A percentile compares a stretch with the other conserved stretches of the same genome.
Evolutionary conservation across 2,888 invertebrate genomes (phyloP).

Genomic region (Dilophus febrilis): DNA sequence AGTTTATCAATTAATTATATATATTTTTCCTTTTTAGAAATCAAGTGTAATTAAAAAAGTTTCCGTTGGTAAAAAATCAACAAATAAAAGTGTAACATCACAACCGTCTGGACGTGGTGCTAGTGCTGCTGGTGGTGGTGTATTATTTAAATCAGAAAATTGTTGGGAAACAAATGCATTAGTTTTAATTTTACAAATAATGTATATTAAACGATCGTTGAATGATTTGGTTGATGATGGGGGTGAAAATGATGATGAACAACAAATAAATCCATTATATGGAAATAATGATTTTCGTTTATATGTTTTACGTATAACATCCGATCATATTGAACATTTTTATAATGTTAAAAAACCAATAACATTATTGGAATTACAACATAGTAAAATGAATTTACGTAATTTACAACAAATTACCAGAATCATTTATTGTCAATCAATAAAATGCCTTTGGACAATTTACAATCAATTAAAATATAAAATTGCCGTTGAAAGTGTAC

Average conservation of each 20-base stretch:
- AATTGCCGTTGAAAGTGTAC: conserved; percentile 33
- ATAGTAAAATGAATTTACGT: conserved; percentile 22
- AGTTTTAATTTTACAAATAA: conserved; percentile 21
- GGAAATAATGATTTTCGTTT: background rate
- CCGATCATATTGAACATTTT: no score
- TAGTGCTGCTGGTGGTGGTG: no score
- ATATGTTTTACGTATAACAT: no score
- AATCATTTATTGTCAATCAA: conserved; percentile 28
- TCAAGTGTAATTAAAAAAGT: no score
- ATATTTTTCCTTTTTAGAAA: no score
- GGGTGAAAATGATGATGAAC: background rate
- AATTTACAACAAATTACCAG: conserved; percentile 21
- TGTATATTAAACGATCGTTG: no score
- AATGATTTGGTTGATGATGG: no score
- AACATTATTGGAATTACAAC: conserved; percentile 22
- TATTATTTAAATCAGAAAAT: conserved; percentile 20
- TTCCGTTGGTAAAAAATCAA: no score
- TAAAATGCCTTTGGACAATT: conserved; percentile 30
- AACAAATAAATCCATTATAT: conserved; percentile 3
- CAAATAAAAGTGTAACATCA: conserved; percentile 9
- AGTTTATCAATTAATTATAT: no score
- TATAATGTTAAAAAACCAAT: conserved; percentile 20
- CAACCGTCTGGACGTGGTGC: conserved; percentile 20
- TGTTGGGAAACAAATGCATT: conserved; percentile 24
- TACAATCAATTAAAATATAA: conserved; percentile 33